These are phyloP conservation scores for Zosterops hypoxanthus DNA, from an alignment of 2,113 vertebrate genomes.

Conservation along the genomic window DNA sequence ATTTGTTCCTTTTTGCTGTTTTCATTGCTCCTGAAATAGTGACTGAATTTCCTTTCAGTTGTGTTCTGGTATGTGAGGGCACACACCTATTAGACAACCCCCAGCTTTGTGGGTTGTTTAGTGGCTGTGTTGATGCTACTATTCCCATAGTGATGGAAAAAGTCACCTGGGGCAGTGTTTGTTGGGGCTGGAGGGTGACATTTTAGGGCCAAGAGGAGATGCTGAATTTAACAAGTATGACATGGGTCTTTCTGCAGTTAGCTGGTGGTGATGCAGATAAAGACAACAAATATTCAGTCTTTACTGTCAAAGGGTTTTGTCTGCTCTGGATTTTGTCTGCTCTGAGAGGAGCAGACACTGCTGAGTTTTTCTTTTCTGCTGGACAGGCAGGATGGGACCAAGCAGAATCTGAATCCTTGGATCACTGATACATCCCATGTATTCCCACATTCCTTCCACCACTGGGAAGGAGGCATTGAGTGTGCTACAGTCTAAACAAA, in stretches of 20 bases:
- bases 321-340: background rate
- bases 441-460: background rate
- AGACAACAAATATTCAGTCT: background rate
- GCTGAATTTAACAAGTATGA: background rate
- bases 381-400: background rate
- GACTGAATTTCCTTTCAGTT: slow-evolving; percentile 12
- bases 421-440: background rate
- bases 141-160: background rate
- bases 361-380: background rate
- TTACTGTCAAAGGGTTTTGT: background rate
- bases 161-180: background rate
- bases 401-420: background rate
- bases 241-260: background rate
- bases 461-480: background rate
- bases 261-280: background rate
- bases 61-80: background rate
- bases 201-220: background rate
- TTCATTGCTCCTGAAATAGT: slow-evolving; percentile 9
- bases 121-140: background rate
- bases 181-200: background rate
- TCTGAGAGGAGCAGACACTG: background rate
- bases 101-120: background rate
- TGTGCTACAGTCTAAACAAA: background rate
- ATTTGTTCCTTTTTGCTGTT: slow-evolving; percentile 13
- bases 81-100: background rate